These are phyloP conservation scores for Takifugu rubripes DNA, from an alignment of 2,797 vertebrate genomes.

Conservation along the genomic window DNA sequence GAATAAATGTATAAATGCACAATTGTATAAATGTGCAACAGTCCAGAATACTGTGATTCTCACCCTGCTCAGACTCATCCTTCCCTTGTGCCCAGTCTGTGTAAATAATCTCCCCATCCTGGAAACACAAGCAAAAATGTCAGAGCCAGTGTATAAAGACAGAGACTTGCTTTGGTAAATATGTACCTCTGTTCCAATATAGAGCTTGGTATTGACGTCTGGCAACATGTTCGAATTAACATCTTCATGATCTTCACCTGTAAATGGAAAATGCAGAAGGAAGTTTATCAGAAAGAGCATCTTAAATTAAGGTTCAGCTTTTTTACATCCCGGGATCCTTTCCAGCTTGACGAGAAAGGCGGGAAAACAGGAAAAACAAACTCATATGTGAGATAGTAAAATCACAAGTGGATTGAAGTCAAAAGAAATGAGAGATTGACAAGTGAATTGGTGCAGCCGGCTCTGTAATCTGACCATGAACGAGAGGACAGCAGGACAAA, in stretches of 20 bases:
- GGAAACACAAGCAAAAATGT: slow-evolving; percentile 4
- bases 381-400: no score
- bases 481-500: slow-evolving; percentile 30
- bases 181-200: slow-evolving; percentile 85
- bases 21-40: slow-evolving; percentile 38
- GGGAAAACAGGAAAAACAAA: no score
- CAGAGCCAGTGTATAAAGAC: no score
- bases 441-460: slow-evolving; percentile 3
- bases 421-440: slow-evolving; percentile 8
- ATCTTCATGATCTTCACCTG: slow-evolving; percentile 59
- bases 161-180: neutral
- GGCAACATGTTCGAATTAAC: slow-evolving; percentile 56
- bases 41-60: slow-evolving; percentile 49
- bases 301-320: no score
- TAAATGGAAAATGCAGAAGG: neutral
- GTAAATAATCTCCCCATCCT: slow-evolving; percentile 91
- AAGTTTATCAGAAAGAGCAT: no score
- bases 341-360: no score
- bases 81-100: slow-evolving; percentile 86
- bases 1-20: no score
- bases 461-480: slow-evolving; percentile 44
- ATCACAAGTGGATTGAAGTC: neutral
- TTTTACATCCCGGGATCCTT: no score
- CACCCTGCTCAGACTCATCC: slow-evolving; percentile 69
- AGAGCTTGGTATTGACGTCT: slow-evolving; percentile 80